Conservation (phyloP, 2,888 invertebrate species). For the Agriopis leucophaearia region DNA sequence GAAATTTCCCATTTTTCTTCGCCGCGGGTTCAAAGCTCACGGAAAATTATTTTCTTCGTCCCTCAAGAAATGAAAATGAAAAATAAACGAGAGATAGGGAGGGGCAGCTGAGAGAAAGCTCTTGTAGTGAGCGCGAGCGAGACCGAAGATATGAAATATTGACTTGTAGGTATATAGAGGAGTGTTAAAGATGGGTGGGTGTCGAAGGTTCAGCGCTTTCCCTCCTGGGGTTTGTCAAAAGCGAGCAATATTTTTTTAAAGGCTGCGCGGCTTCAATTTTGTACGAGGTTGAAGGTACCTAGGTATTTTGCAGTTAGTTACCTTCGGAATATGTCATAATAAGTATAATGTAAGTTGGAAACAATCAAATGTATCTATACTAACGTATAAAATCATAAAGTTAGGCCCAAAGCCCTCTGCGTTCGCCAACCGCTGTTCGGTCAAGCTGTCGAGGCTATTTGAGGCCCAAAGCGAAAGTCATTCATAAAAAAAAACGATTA, state of each 20-base stretch:
- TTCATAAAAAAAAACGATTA: too few relatives aligned
- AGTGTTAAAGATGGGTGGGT: constrained; percentile 53
- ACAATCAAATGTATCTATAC: too few relatives aligned
- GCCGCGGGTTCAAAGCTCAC: constrained; percentile 82
- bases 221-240: constrained; percentile 70
- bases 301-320: too few relatives aligned
- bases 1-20: constrained; percentile 81
- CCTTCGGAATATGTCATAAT: too few relatives aligned
- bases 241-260: constrained; percentile 56
- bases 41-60: constrained; percentile 84
- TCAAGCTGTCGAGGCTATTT: too few relatives aligned
- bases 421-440: too few relatives aligned
- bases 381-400: too few relatives aligned
- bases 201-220: constrained; percentile 51
- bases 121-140: constrained; percentile 54
- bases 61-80: constrained; percentile 84
- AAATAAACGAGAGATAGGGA: constrained; percentile 75
- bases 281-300: constrained; percentile 53
- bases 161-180: constrained; percentile 34
- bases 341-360: too few relatives aligned
- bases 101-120: constrained; percentile 54
- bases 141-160: constrained; percentile 46
- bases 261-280: constrained; percentile 59
- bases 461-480: too few relatives aligned
- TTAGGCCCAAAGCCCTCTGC: too few relatives aligned